phyloP scores from a whole-genome alignment of 2,888 invertebrate species.

The Sinotaia quadrata region DNA sequence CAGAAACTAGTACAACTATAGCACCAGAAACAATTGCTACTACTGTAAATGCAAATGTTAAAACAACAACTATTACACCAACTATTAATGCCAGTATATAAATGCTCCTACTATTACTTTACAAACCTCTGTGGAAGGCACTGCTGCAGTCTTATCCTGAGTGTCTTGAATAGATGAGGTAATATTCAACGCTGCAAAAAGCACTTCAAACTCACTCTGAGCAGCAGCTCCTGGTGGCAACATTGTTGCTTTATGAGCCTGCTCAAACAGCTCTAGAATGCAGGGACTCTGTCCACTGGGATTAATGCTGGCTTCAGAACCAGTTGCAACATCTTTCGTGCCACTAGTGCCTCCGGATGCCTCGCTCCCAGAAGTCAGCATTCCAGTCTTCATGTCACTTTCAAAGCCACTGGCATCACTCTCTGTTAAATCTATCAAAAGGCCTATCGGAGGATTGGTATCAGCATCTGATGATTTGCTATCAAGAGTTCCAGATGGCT shows the following conservation, averaged over 20 bases:
- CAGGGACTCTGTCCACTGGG: conserved; percentile 11
- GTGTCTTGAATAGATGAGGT: background rate
- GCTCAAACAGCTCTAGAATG: conserved; percentile 17
- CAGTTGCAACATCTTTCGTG: too few relatives aligned
- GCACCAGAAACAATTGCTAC: too few relatives aligned
- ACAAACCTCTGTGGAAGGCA: too few relatives aligned
- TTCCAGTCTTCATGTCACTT: too few relatives aligned
- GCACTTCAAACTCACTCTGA: background rate
- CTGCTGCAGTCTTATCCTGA: background rate
- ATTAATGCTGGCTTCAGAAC: too few relatives aligned
- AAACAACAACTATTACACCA: too few relatives aligned
- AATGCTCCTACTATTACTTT: too few relatives aligned
- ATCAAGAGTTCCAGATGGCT: background rate
- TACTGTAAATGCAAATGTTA: too few relatives aligned
- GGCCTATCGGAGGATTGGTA: conserved; percentile 3
- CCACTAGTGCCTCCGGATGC: too few relatives aligned
- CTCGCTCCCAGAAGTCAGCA: too few relatives aligned
- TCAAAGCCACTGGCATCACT: background rate
- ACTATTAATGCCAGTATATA: too few relatives aligned
- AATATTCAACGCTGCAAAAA: conserved; percentile 11
- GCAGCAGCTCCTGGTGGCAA: background rate
- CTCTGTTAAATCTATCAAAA: conserved; percentile 19
- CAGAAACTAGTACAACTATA: too few relatives aligned
- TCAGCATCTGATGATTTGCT: background rate
- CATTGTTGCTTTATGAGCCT: conserved; percentile 8